Evolutionary conservation across 2,888 invertebrate species (phyloP).

Genomic region (Phymatocera aterrima): DNA sequence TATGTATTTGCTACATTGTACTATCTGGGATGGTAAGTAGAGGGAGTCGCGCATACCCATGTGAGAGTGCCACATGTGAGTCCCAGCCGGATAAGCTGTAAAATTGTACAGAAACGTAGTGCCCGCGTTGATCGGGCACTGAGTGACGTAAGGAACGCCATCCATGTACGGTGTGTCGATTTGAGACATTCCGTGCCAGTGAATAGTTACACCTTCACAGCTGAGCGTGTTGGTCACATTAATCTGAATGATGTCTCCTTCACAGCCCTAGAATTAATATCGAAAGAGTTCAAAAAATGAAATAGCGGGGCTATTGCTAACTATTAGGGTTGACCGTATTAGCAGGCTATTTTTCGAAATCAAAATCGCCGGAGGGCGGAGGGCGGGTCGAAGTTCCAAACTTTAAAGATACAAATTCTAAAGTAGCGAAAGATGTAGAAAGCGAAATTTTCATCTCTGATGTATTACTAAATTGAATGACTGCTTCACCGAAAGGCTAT

Average conservation of each 20-base stretch:
- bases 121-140: conserved; percentile 73
- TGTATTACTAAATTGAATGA: no score
- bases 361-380: no score
- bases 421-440: no score
- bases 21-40: neutral
- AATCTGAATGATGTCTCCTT: conserved; percentile 74
- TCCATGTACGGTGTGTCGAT: conserved; percentile 72
- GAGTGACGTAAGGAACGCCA: conserved; percentile 73
- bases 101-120: conserved; percentile 71
- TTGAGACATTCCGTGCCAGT: conserved; percentile 77
- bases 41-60: conserved; percentile 56
- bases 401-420: no score
- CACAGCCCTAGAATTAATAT: conserved; percentile 71
- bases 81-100: conserved; percentile 70
- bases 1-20: neutral
- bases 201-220: conserved; percentile 74
- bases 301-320: neutral
- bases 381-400: no score
- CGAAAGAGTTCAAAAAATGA: neutral
- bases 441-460: no score
- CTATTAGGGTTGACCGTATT: no score
- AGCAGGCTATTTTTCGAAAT: no score
- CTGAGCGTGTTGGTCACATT: conserved; percentile 73
- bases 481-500: no score
- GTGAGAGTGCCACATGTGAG: conserved; percentile 75